A percentile compares a stretch with the other conserved stretches of the same genome.
Evolutionary conservation across 2,797 vertebrate species (phyloP).

Genomic region (Xenentodon cancila): DNA sequence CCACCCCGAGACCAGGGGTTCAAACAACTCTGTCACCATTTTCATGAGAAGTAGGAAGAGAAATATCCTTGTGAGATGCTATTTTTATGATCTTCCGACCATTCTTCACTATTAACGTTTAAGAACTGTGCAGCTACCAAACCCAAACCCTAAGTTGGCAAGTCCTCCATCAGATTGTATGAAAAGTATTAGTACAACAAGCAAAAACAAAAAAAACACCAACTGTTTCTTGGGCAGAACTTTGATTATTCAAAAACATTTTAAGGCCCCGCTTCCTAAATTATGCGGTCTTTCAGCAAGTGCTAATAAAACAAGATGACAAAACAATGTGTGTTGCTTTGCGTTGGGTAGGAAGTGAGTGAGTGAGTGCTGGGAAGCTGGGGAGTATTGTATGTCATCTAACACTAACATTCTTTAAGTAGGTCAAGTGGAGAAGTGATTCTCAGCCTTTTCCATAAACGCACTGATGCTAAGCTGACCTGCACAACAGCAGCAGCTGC

Average conservation of each 20-base stretch:
- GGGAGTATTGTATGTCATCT: constrained; percentile 70
- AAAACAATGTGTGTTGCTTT: constrained; percentile 59
- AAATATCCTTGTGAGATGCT: constrained; percentile 6
- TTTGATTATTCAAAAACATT: constrained; percentile 32
- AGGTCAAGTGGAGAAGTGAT: constrained; percentile 76
- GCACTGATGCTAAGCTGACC: constrained; percentile 79
- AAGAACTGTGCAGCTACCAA: neutral
- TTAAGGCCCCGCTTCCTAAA: constrained; percentile 46
- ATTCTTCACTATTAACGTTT: constrained; percentile 15
- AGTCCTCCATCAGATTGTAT: neutral
- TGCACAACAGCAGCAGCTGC: constrained; percentile 77
- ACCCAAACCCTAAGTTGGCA: constrained; percentile 4
- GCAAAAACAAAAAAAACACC: constrained; percentile 1
- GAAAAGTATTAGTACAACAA: constrained; percentile 14
- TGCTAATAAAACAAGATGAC: constrained; percentile 64
- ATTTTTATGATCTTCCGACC: constrained; percentile 15
- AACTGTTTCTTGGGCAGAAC: constrained; percentile 15
- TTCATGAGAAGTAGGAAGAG: constrained; percentile 13
- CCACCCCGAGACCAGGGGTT: constrained; percentile 12
- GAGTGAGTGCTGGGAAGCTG: constrained; percentile 61
- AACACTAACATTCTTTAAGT: constrained; percentile 79
- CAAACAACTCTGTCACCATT: constrained; percentile 10
- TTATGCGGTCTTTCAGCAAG: constrained; percentile 60
- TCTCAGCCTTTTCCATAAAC: constrained; percentile 74
- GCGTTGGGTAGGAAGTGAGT: constrained; percentile 59